phyloP scores from a whole-genome alignment of 1,140 invertebrate genomes.

The Dryas iulia region DNA sequence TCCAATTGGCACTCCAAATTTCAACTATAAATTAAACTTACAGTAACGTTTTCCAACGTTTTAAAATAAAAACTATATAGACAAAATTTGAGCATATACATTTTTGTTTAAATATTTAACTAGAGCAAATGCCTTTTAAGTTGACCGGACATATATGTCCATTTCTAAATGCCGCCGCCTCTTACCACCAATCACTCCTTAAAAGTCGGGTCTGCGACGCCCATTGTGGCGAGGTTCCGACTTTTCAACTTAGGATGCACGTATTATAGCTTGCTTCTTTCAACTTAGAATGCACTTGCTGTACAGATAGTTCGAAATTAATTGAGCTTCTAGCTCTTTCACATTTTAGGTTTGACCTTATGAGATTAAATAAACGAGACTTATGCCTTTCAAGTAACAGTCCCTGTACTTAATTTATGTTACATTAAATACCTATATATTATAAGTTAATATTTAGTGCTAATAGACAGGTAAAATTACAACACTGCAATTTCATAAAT shows the following conservation, averaged over 20 bases:
- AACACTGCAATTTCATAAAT: not conserved
- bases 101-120: not conserved
- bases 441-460: not conserved
- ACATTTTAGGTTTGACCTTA: not conserved
- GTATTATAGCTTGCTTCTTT: no score
- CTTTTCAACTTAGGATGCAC: no score
- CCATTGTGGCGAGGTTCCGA: no score
- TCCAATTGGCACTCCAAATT: not conserved
- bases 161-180: no score
- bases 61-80: not conserved
- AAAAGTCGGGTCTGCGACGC: no score
- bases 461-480: not conserved
- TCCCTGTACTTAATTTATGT: not conserved
- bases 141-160: no score
- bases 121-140: no score
- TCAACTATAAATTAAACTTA: not conserved
- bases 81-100: not conserved
- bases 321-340: not conserved
- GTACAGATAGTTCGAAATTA: no score
- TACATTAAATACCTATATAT: not conserved
- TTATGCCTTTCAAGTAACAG: not conserved
- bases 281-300: no score
- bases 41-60: not conserved
- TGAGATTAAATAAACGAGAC: conserved; percentile 2
- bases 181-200: no score